A percentile compares a stretch with the other conserved stretches of the same genome.
Evolutionary conservation across 1,140 invertebrate genomes (phyloP).

Genomic region (Drosophila ironensis): DNA sequence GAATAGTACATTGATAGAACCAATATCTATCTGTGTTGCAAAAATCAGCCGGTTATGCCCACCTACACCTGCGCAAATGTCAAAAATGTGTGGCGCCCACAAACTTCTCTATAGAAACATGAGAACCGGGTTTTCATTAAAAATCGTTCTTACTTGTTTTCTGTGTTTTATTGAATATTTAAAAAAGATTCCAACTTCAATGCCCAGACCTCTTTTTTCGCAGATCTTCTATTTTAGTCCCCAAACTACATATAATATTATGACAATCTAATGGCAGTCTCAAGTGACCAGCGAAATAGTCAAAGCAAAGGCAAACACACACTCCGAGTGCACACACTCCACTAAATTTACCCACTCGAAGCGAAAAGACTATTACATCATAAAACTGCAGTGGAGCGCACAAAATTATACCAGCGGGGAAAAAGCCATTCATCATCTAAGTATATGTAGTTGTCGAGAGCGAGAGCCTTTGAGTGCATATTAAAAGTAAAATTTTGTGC

Average conservation of each 20-base stretch:
- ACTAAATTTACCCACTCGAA: not conserved
- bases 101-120: too few species aligned
- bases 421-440: slow-evolving; percentile 56
- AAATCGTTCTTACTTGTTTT: too few species aligned
- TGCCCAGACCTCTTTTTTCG: not conserved
- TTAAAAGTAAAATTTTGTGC: slow-evolving; percentile 30
- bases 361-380: slow-evolving; percentile 28
- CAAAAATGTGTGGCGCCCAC: too few species aligned
- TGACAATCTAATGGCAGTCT: slow-evolving; percentile 43
- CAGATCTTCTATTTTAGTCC: not conserved
- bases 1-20: too few species aligned
- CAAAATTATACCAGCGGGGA: slow-evolving; percentile 24
- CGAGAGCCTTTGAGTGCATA: slow-evolving; percentile 27
- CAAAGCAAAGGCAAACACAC: slow-evolving; percentile 12
- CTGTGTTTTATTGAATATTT: too few species aligned
- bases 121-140: too few species aligned
- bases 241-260: slow-evolving; percentile 12
- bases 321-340: slow-evolving; percentile 4
- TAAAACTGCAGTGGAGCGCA: slow-evolving; percentile 29
- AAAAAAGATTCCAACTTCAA: too few species aligned
- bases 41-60: too few species aligned
- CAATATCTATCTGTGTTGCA: too few species aligned
- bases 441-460: slow-evolving; percentile 25
- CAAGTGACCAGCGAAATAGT: slow-evolving; percentile 17
- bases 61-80: too few species aligned